Percentiles rank a stretch among this genome's conserved stretches.
These are phyloP conservation scores for Stomorhina lunata DNA, from an alignment of 2,888 invertebrate genomes.

Conservation along the genomic window DNA sequence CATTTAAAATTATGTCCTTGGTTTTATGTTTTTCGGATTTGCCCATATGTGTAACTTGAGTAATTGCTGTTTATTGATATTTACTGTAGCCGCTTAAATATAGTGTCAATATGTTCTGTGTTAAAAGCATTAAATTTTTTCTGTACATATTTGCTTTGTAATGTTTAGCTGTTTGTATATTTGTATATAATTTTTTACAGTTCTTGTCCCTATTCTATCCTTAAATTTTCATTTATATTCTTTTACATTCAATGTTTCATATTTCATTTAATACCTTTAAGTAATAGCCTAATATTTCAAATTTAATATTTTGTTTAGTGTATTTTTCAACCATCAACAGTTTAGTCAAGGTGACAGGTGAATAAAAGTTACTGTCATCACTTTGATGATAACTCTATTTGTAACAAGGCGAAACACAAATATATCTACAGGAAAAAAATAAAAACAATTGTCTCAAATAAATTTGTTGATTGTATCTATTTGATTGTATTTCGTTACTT, in stretches of 20 bases:
- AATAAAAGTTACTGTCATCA: constrained; percentile 75
- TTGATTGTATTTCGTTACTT: not conserved
- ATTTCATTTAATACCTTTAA: not conserved
- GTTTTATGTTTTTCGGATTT: no score
- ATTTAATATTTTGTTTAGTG: constrained; percentile 22
- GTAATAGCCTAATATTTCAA: constrained; percentile 4
- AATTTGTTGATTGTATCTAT: not conserved
- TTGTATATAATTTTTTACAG: not conserved
- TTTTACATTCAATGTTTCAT: not conserved
- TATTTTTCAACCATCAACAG: constrained; percentile 70
- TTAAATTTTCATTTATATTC: not conserved
- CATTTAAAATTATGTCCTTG: not conserved
- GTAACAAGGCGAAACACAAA: constrained; percentile 55
- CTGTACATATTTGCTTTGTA: not conserved
- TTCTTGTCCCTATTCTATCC: not conserved
- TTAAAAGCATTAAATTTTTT: not conserved
- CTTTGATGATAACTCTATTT: constrained; percentile 69
- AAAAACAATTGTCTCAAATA: not conserved
- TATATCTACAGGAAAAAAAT: not conserved
- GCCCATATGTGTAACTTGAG: constrained; percentile 34
- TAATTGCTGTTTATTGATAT: not conserved
- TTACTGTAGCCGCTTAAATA: constrained; percentile 59
- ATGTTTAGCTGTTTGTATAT: constrained; percentile 10
- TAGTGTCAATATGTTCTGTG: constrained; percentile 69
- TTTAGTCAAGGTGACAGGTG: constrained; percentile 75